A percentile compares a stretch with the other conserved stretches of the same genome.
Conservation (phyloP, 2,113 vertebrate species). For the Turnix velox region DNA sequence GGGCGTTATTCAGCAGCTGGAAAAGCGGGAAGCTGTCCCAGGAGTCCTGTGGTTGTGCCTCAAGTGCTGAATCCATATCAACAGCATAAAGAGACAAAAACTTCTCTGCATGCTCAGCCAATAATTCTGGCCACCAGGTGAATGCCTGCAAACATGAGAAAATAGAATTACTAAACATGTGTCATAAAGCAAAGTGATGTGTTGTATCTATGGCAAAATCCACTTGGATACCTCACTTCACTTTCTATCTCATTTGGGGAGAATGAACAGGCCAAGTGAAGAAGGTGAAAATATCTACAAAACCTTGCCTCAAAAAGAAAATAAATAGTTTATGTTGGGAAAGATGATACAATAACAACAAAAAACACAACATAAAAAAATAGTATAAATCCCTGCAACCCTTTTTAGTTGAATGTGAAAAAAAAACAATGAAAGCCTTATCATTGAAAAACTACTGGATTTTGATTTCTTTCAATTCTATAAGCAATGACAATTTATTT, state of each 20-base stretch:
- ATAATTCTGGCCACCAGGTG: slow-evolving; percentile 90
- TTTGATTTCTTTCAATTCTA: background rate
- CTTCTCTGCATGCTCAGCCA: slow-evolving; percentile 91
- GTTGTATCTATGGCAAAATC: background rate
- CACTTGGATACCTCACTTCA: background rate
- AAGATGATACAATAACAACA: background rate
- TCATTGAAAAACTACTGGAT: background rate
- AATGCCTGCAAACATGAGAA: slow-evolving; percentile 80
- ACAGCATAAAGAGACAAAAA: slow-evolving; percentile 91
- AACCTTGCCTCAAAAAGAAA: background rate
- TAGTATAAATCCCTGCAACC: background rate
- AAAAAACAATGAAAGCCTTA: background rate
- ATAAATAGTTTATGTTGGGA: background rate
- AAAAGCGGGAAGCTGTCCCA: slow-evolving; percentile 98
- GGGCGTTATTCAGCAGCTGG: slow-evolving; percentile 93
- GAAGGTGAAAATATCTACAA: background rate
- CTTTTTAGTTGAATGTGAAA: background rate
- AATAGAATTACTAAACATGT: background rate
- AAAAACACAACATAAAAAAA: background rate
- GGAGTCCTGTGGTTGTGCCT: slow-evolving; percentile 86
- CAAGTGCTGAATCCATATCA: slow-evolving; percentile 88
- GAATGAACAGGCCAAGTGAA: background rate
- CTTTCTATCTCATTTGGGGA: background rate
- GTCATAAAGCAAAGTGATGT: background rate
- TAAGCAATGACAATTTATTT: background rate